Conservation (phyloP, 2,113 vertebrate species). For the Eleginops maclovinus region DNA sequence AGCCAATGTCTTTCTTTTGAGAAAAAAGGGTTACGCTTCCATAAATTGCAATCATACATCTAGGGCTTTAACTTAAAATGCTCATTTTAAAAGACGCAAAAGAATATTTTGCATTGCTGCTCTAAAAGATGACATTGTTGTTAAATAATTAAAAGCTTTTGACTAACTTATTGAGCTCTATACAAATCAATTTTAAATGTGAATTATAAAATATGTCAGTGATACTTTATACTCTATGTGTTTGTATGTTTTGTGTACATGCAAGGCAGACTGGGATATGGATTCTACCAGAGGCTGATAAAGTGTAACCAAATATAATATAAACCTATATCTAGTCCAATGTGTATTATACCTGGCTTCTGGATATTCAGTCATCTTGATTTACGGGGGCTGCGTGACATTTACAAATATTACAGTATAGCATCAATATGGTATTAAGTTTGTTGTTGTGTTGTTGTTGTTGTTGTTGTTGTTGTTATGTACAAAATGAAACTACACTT, state of each 20-base stretch:
- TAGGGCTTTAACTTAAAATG: too few species aligned
- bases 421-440: neutral
- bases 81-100: neutral
- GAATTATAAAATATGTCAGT: too few species aligned
- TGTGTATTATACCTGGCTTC: neutral
- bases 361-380: slow-evolving; percentile 2
- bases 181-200: neutral
- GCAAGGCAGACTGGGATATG: neutral
- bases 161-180: neutral
- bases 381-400: neutral
- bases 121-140: neutral
- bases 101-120: neutral
- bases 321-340: slow-evolving; percentile 6
- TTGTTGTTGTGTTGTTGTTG: neutral
- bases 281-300: neutral
- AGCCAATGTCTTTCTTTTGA: too few species aligned
- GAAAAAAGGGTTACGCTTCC: too few species aligned
- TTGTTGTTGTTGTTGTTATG: neutral
- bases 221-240: neutral
- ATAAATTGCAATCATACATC: too few species aligned
- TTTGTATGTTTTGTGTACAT: neutral
- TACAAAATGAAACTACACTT: neutral
- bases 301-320: neutral
- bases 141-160: too few species aligned
- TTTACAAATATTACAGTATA: neutral